Evolutionary conservation across 2,888 invertebrate species (phyloP), one percentile per base, ranked within the genome.

Genomic region (Yponomeuta sedellus): DNA sequence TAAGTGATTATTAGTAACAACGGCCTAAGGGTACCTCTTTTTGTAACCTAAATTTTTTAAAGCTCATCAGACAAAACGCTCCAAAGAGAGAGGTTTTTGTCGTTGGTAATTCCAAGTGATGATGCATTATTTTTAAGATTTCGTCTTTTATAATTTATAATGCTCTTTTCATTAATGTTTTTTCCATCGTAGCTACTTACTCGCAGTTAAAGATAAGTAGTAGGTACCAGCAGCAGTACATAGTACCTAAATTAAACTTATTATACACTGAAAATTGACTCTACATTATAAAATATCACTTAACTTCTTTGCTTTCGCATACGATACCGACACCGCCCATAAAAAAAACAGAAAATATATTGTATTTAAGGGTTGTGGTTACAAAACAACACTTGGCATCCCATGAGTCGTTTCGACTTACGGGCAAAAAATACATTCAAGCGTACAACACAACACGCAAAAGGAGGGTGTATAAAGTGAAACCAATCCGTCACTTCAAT

Each of bases 401-500:
- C 52, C 56, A 70, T 70, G 73, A 79, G 76, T 80, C 74, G 79
- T 84, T 81, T 83, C 81, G 79, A 79, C 82, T 85, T 83, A 77
- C 82, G 83, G 85, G 86, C 85, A 83, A 83, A 86, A 86, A 75
- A 78, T 86, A 87, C 28, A 90, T 88, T 86, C 86, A 83, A 83
- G 83, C 25, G 5, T 25, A 25, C 25, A 25, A 84, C 80, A 52
- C 44, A 52, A 83, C 84, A 86, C 88, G 85, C 87, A 78, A 77
- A n/a, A 84, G 86, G 85, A 85, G 80, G 78, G 75, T 79, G 66
- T 34, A 61, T 52, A 12, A 61, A 87, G 85, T 83, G 86, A 86
- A 83, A 83, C 85, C 84, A 88, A 87, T 87, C 86, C 82, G 90
- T 90, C 90, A 89, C 86, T 87, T 87, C 90, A 89, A 88, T 88